Evolutionary conservation across 2,797 vertebrate species (phyloP).

Genomic region (Gobio occitaniae): DNA sequence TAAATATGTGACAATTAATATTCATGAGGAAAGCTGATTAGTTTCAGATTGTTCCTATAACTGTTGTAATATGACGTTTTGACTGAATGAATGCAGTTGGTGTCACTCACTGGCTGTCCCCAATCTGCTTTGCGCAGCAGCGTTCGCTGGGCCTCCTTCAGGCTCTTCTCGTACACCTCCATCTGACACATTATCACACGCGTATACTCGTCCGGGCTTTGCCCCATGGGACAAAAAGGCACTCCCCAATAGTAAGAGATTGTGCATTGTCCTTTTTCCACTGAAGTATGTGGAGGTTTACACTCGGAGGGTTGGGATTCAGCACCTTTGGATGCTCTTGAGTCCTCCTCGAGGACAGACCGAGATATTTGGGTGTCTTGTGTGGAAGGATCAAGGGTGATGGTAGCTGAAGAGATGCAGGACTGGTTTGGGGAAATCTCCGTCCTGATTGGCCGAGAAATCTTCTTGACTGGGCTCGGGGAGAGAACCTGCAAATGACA

Average conservation of each 20-base stretch:
- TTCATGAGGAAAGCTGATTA: background rate
- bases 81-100: conserved; percentile 61
- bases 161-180: conserved; percentile 91
- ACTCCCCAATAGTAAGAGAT: conserved; percentile 96
- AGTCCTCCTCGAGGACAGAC: conserved; percentile 9
- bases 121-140: conserved; percentile 88
- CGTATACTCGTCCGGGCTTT: conserved; percentile 91
- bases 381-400: background rate
- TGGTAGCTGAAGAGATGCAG: conserved; percentile 37
- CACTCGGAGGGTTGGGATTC: conserved; percentile 28
- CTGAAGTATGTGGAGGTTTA: background rate
- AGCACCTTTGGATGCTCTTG: conserved; percentile 1
- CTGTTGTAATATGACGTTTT: background rate
- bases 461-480: conserved; percentile 76
- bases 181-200: conserved; percentile 92
- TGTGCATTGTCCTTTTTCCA: conserved; percentile 1
- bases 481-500: conserved; percentile 65
- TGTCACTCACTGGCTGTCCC: conserved; percentile 78
- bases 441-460: background rate
- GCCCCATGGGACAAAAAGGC: conserved; percentile 92
- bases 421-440: conserved; percentile 36
- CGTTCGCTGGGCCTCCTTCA: conserved; percentile 88
- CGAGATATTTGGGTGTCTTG: background rate
- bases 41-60: background rate
- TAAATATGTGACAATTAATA: background rate